These are phyloP conservation scores for Andrena camellia DNA, from an alignment of 2,888 invertebrate species.

Conservation along the genomic window DNA sequence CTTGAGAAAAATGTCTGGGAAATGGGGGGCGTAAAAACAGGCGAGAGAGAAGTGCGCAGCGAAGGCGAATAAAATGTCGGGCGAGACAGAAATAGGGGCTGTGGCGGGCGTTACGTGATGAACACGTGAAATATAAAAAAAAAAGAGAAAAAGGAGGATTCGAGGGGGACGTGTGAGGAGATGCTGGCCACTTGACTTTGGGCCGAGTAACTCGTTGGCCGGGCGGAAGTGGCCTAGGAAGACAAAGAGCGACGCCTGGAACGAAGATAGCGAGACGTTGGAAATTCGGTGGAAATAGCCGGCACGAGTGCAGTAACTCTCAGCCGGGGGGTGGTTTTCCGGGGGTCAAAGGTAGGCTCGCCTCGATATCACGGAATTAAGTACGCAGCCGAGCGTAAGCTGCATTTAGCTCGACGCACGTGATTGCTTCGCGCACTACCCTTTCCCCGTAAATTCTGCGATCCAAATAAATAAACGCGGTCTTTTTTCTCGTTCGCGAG, in stretches of 20 bases:
- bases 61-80: constrained; percentile 25
- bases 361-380: constrained; percentile 29
- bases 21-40: neutral
- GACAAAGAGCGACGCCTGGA: constrained; percentile 20
- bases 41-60: neutral
- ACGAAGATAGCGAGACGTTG: constrained; percentile 14
- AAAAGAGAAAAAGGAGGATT: constrained; percentile 22
- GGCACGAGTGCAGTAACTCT: neutral
- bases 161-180: constrained; percentile 35
- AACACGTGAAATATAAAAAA: constrained; percentile 32
- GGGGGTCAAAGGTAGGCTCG: neutral
- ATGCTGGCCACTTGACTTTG: constrained; percentile 63
- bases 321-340: constrained; percentile 1
- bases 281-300: constrained; percentile 10
- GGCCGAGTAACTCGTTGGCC: constrained; percentile 45
- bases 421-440: constrained; percentile 12
- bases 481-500: no score
- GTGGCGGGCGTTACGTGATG: constrained; percentile 28
- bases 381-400: constrained; percentile 13
- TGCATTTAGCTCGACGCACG: constrained; percentile 17
- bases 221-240: constrained; percentile 32
- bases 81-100: constrained; percentile 9
- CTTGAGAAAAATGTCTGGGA: neutral
- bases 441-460: constrained; percentile 1
- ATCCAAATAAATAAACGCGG: neutral